Percentiles rank a stretch among this genome's conserved stretches.
Evolutionary conservation across 2,113 vertebrate species (phyloP).

Genomic region (Hypomesus transpacificus): DNA sequence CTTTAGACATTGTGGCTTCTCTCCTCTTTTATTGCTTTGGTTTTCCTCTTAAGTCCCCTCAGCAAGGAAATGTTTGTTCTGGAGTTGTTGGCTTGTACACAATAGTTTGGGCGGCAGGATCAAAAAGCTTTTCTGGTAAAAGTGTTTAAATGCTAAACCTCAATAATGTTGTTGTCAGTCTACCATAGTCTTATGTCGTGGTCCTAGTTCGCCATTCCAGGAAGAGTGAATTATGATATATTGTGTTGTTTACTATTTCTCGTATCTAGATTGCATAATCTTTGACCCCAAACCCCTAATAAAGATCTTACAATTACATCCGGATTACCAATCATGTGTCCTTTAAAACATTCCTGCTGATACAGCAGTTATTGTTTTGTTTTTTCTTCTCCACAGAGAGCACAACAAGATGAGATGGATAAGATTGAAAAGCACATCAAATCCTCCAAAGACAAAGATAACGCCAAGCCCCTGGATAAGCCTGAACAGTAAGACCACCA

Average conservation of each 20-base stretch:
- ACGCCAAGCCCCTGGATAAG: constrained; percentile 88
- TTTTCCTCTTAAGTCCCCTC: constrained; percentile 20
- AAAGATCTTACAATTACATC: too few relatives aligned
- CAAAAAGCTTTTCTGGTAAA: background rate
- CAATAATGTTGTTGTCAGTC: too few relatives aligned
- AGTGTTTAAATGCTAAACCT: too few relatives aligned
- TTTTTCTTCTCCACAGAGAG: constrained; percentile 75
- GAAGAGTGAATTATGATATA: too few relatives aligned
- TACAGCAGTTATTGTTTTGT: background rate
- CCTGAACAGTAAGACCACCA: constrained; percentile 88
- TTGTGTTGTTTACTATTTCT: too few relatives aligned
- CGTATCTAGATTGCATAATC: too few relatives aligned
- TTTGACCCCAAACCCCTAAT: too few relatives aligned
- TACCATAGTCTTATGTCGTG: too few relatives aligned
- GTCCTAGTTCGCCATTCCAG: too few relatives aligned
- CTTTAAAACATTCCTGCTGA: background rate
- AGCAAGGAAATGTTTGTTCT: background rate
- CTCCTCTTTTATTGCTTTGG: constrained; percentile 32
- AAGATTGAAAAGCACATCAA: constrained; percentile 88
- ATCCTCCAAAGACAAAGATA: constrained; percentile 82
- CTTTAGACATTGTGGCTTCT: constrained; percentile 23
- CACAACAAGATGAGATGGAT: constrained; percentile 87
- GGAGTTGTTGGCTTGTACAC: background rate
- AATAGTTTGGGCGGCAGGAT: background rate
- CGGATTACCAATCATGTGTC: background rate